Conservation (phyloP, 1,140 invertebrate genomes). For the Atopsyche davidsoni region DNA sequence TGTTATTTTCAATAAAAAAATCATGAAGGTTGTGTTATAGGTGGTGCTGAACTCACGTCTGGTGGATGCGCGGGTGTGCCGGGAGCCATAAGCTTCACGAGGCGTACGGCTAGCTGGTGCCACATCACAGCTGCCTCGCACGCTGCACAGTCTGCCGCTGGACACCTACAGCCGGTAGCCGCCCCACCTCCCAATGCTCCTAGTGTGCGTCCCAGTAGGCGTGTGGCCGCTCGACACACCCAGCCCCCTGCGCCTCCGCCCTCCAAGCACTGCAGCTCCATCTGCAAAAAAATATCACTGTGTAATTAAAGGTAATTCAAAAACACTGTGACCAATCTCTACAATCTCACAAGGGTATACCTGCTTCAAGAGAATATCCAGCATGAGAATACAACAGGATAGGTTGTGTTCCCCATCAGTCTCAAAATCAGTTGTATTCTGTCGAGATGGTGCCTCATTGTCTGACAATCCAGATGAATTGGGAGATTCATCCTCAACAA, state of each 20-base stretch:
- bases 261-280: constrained; percentile 90
- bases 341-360: too few relatives aligned
- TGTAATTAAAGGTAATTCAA: constrained; percentile 3
- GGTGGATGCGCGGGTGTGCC: constrained; percentile 65
- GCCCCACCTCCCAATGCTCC: constrained; percentile 61
- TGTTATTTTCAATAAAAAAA: too few relatives aligned
- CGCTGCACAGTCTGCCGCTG: constrained; percentile 71
- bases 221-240: constrained; percentile 35
- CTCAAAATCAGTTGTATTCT: constrained; percentile 51
- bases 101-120: constrained; percentile 81
- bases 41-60: constrained; percentile 72
- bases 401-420: constrained; percentile 69
- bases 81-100: constrained; percentile 75
- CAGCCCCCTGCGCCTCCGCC: constrained; percentile 11
- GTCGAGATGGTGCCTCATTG: constrained; percentile 57
- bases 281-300: constrained; percentile 45
- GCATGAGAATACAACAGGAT: constrained; percentile 92
- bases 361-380: constrained; percentile 93
- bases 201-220: constrained; percentile 77
- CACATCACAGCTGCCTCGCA: constrained; percentile 91
- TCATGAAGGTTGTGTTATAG: too few relatives aligned
- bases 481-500: constrained; percentile 62
- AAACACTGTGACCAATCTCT: too few relatives aligned
- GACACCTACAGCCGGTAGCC: constrained; percentile 50
- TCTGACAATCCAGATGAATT: constrained; percentile 66